Base-by-base conservation (phyloP, 2,888 invertebrate species). In the Steromphala cineraria region DNA sequence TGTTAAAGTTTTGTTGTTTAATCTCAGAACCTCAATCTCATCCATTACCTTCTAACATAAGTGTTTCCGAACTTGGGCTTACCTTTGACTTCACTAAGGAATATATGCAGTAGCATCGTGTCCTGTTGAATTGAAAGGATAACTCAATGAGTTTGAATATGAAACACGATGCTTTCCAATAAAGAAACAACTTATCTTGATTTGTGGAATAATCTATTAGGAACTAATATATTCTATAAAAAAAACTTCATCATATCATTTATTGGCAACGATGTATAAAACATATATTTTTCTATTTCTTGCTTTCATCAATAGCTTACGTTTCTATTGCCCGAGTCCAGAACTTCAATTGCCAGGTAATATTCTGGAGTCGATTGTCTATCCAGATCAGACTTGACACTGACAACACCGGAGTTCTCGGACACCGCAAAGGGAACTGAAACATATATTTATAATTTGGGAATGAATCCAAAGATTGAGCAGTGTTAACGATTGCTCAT, bases 41-140 rank as follows among this genome's bases (percentile, higher is more conserved):
- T 19, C n/a, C 71, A 52, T 55, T 75, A 85, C 85, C 85, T 80
- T 90, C 89, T 52, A 80, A 17, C 24, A 62, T 87, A 89, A 8
- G 62, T 78, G 19, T 84, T 82, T 21, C 78, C 79, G 77, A 90
- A 90, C 8, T 28, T 19, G 4, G 90, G 90, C n/a, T 88, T 82
- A 75, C 89, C 88, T 79, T 90, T 89, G 5, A 80, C 75, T 81
- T 90, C 90, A 19, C 53, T 28, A n/a, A 90, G 83, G 1, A 67
- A 80, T 7, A 89, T 81, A 10, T 80, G 86, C 17, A 89, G 81
- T 10, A 80, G 56, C 46, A 85, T 82, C 8, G 81, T 84, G 1
- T 83, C 81, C 82, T 85, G 40, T 53, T 77, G 36, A 5, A 67
- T 31, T n/a, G 21, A 21, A 53, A 28, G 13, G 17, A 19, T 19